Conservation (phyloP, 1,140 invertebrate genomes). For the Drosophila subpulchrella region DNA sequence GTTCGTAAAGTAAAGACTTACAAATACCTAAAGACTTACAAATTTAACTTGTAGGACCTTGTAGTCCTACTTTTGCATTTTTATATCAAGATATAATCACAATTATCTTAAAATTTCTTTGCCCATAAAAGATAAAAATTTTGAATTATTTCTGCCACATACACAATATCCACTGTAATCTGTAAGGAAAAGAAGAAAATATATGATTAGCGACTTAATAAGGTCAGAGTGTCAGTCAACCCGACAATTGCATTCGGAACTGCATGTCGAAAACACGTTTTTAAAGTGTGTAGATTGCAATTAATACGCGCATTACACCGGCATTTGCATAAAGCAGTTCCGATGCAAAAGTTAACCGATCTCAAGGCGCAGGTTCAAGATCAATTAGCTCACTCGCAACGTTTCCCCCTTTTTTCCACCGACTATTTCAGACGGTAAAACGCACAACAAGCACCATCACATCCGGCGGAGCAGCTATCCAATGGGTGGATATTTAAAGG, state of each 20-base stretch:
- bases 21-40: no score
- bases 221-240: slow-evolving; percentile 79
- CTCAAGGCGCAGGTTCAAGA: slow-evolving; percentile 77
- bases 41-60: no score
- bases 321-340: slow-evolving; percentile 62
- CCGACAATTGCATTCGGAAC: slow-evolving; percentile 57
- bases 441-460: slow-evolving; percentile 54
- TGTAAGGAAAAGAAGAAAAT: neutral
- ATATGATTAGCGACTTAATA: slow-evolving; percentile 35
- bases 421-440: slow-evolving; percentile 55
- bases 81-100: no score
- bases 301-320: slow-evolving; percentile 12
- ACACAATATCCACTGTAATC: neutral
- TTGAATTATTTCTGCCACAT: no score
- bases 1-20: no score
- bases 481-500: slow-evolving; percentile 74
- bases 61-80: no score
- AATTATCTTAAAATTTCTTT: no score
- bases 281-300: slow-evolving; percentile 33
- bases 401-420: slow-evolving; percentile 21
- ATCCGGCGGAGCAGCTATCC: slow-evolving; percentile 72
- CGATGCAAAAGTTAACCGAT: slow-evolving; percentile 64
- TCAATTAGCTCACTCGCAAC: slow-evolving; percentile 25
- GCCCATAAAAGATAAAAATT: no score
- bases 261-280: slow-evolving; percentile 43